Percentiles rank a stretch among this genome's conserved stretches.
Conservation (phyloP, 1,140 invertebrate genomes). For the Tetranychus urticae region DNA sequence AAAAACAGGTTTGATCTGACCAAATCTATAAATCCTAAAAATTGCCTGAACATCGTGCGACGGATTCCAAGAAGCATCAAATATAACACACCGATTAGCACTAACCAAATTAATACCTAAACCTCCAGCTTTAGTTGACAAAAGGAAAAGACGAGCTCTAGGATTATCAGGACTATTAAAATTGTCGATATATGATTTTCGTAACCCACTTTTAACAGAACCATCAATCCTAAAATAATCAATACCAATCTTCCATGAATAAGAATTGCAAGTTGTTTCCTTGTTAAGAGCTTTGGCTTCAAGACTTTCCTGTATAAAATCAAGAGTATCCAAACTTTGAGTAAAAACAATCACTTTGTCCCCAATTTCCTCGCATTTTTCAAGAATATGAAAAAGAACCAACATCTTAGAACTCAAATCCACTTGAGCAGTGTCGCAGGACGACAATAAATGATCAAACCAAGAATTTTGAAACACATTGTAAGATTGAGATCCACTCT, state of each 20-base stretch:
- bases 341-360: constrained; percentile 90
- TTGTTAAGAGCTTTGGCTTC: neutral
- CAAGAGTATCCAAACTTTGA: constrained; percentile 79
- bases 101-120: constrained; percentile 80
- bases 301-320: constrained; percentile 32
- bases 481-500: neutral
- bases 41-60: constrained; percentile 96
- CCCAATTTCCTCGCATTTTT: constrained; percentile 58
- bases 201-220: constrained; percentile 67
- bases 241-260: constrained; percentile 59
- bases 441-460: constrained; percentile 60
- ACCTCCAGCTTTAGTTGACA: constrained; percentile 51
- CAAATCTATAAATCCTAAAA: constrained; percentile 87
- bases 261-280: constrained; percentile 12
- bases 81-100: constrained; percentile 86
- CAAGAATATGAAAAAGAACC: constrained; percentile 72
- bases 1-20: constrained; percentile 77
- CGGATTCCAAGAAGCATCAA: constrained; percentile 99
- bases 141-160: constrained; percentile 54
- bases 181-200: constrained; percentile 87
- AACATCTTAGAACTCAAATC: constrained; percentile 89
- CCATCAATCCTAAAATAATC: constrained; percentile 87
- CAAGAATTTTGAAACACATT: constrained; percentile 14
- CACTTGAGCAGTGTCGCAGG: constrained; percentile 54
- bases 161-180: constrained; percentile 74